Evolutionary conservation across 2,888 invertebrate species (phyloP), one percentile per base, ranked within the genome.

Genomic region (Folsomia candida): DNA sequence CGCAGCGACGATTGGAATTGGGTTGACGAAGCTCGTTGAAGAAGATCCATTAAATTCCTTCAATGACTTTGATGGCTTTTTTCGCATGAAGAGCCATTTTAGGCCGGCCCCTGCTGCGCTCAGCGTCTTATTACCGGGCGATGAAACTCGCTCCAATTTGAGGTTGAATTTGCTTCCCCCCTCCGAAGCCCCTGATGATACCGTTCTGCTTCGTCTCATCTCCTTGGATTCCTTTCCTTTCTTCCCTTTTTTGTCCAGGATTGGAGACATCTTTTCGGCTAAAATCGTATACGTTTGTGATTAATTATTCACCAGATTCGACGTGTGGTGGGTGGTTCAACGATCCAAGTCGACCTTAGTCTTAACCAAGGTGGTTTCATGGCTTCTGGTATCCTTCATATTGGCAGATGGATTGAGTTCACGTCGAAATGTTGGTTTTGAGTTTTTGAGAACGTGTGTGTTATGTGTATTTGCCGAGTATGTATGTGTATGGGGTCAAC

Each of bases 41-140:
- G 57, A 11, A 22, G 11, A 11, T 14, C 27, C 59, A 25, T 59
- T 59, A 6, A 24, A 3, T 9, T 59, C 27, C 9, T 26, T 59
- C 3, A 11, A 6, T 14, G 18, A 20, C 22, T 67, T 67, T 2
- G 69, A 37, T 18, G 59, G 57, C 61, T 73, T 73, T 20, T 67
- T 54, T 54, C 70, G 70, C 25, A 67, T 67, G 51, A 73, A 70
- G n/a, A 73, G 27, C n/a, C 70, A 70, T 65, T 70, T 73, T n/a
- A 73, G 66, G 58, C 70, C 68, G 9, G 70, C 68, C 1, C 70
- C 68, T 4, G 70, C 68, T 51, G 70, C 64, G 25, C 68, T 73
- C 20, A 73, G 28, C 60, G 51, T 70, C 59, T 68, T 70, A 37
- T 67, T 72, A 11, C 70, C 65, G 18, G 64, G 57, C 1, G 20